Conservation (phyloP, 1,140 invertebrate species). For the Phthorimaea operculella region DNA sequence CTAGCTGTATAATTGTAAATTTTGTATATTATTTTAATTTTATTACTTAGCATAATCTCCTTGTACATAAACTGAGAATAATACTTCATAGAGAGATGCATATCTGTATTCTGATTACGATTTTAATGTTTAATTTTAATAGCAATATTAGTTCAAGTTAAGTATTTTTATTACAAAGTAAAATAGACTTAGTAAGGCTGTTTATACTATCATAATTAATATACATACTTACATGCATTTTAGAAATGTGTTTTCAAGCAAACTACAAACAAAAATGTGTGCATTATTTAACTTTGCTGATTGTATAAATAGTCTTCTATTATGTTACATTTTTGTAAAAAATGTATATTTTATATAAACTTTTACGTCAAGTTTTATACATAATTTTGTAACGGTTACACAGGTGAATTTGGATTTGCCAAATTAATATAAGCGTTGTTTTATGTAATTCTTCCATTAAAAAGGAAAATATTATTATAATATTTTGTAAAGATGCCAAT, state of each 20-base stretch:
- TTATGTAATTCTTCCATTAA: conserved; percentile 57
- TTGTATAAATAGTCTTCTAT: conserved; percentile 19
- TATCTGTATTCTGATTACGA: conserved; percentile 45
- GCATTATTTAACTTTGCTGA: conserved; percentile 11
- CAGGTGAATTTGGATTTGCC: conserved; percentile 59
- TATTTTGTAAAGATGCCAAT: conserved; percentile 64
- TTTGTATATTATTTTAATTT: conserved; percentile 22
- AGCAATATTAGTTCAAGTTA: conserved; percentile 36
- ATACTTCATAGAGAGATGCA: conserved; percentile 37
- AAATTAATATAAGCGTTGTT: conserved; percentile 64
- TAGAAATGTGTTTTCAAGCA: too few species aligned
- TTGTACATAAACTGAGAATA: conserved; percentile 50
- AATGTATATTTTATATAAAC: conserved; percentile 64
- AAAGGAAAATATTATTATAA: conserved; percentile 40
- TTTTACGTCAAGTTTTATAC: conserved; percentile 51
- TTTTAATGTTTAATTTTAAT: conserved; percentile 29
- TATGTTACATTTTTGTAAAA: conserved; percentile 59
- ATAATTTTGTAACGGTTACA: conserved; percentile 55
- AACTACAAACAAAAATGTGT: not conserved
- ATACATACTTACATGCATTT: not conserved
- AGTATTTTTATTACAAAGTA: conserved; percentile 34
- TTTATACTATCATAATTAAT: not conserved
- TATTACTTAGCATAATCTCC: conserved; percentile 21
- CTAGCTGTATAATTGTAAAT: conserved; percentile 14
- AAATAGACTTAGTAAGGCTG: not conserved